Evolutionary conservation across 2,113 vertebrate genomes (phyloP).

Genomic region (Pseudorectes ferrugineus): DNA sequence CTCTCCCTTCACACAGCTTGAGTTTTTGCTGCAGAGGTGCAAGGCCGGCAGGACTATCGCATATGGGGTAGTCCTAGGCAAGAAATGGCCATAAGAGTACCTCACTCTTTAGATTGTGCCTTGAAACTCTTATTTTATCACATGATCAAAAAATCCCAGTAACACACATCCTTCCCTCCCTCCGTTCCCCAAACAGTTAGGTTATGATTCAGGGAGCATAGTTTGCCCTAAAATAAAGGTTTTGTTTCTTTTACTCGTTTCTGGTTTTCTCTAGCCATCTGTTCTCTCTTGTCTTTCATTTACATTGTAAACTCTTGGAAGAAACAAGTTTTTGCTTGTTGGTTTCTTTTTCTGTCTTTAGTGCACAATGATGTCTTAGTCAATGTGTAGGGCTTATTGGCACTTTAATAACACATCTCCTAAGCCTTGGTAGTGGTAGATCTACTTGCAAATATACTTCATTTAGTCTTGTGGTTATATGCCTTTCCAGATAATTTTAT

Average conservation of each 20-base stretch:
- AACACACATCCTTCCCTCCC: accelerated
- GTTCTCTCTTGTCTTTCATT: neutral
- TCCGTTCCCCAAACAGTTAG: neutral
- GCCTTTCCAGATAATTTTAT: neutral
- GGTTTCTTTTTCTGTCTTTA: neutral
- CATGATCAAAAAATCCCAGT: neutral
- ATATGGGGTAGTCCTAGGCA: neutral
- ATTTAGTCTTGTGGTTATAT: neutral
- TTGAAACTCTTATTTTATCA: neutral
- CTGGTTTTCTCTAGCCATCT: neutral
- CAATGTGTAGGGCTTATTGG: neutral
- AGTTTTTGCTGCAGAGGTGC: neutral
- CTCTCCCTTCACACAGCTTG: neutral
- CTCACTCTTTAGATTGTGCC: neutral
- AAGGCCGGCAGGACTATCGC: neutral
- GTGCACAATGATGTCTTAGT: neutral
- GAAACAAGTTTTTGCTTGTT: neutral
- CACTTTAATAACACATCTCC: neutral
- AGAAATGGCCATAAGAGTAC: neutral
- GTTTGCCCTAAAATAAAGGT: neutral
- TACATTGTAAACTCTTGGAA: neutral
- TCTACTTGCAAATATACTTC: neutral
- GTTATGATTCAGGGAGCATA: neutral
- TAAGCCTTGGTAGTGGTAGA: neutral
- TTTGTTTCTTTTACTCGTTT: neutral